Conservation (phyloP, 2,113 vertebrate genomes). For the Brachyhypopomus gauderio region DNA sequence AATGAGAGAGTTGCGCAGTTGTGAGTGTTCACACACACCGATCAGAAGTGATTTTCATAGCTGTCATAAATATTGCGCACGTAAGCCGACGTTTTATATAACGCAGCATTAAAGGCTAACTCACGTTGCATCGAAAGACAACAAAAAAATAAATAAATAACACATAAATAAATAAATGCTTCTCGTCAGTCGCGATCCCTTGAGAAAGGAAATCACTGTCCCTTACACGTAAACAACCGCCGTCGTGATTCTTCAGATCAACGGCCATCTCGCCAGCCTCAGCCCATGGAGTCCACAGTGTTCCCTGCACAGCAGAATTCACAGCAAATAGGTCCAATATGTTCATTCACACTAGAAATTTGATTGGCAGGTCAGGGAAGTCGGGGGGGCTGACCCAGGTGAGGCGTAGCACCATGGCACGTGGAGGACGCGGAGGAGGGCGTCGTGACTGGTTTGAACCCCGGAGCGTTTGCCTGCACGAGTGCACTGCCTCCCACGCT, state of each 20-base stretch:
- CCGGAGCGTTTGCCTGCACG: not conserved
- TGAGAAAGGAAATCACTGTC: not conserved
- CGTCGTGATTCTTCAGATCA: not conserved
- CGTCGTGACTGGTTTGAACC: slow-evolving; percentile 29
- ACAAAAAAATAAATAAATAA: not conserved
- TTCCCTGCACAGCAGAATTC: not conserved
- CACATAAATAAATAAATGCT: not conserved
- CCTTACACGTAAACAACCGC: not conserved
- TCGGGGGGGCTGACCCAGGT: not conserved
- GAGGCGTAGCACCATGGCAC: not conserved
- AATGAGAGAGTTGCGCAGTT: not conserved
- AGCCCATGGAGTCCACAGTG: too few species aligned
- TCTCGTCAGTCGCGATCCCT: not conserved
- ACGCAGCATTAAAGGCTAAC: not conserved
- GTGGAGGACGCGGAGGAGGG: not conserved
- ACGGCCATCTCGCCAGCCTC: too few species aligned
- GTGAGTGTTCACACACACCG: not conserved
- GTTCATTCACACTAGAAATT: too few species aligned
- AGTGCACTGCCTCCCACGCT: not conserved
- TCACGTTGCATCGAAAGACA: not conserved
- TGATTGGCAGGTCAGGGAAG: not conserved
- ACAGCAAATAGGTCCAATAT: too few species aligned
- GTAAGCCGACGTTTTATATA: not conserved
- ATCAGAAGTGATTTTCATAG: not conserved
- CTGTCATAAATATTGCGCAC: not conserved